Evolutionary conservation across 2,113 vertebrate genomes (phyloP).

Genomic region (Amia ocellicauda): DNA sequence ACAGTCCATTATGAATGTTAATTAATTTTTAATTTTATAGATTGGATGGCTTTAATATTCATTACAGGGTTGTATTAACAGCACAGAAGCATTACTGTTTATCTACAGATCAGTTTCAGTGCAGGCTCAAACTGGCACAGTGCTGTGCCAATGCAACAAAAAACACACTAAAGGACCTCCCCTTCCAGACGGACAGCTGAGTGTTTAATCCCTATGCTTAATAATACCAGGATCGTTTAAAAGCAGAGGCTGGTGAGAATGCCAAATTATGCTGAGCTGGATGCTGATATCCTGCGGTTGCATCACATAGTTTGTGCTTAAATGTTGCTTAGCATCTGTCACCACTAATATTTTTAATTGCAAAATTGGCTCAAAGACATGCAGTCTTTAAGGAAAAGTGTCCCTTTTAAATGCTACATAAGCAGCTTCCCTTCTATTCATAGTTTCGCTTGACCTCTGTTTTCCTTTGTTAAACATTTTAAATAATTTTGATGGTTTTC

Average conservation of each 20-base stretch:
- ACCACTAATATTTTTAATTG: constrained; percentile 37
- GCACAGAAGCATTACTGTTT: not conserved
- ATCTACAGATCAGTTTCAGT: not conserved
- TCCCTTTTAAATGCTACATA: not conserved
- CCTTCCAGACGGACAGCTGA: not conserved
- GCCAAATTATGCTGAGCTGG: not conserved
- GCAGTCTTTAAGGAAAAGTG: not conserved
- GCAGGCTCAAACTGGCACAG: not conserved
- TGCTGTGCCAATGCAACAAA: not conserved
- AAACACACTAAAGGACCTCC: not conserved
- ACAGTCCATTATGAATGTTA: not conserved
- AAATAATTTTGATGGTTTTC: no score
- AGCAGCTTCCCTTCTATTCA: not conserved
- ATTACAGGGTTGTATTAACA: not conserved
- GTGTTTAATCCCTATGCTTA: not conserved
- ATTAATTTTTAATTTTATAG: not conserved
- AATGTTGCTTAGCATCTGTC: constrained; percentile 28
- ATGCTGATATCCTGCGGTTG: constrained; percentile 10
- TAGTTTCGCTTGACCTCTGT: no score
- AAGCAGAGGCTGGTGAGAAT: not conserved
- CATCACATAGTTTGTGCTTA: constrained; percentile 1
- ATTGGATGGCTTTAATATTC: not conserved
- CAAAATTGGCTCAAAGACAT: constrained; percentile 28
- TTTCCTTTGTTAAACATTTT: no score
- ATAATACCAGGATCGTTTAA: constrained; percentile 7